These are phyloP conservation scores for Plotosus lineatus DNA, from an alignment of 2,113 vertebrate genomes.

Conservation along the genomic window DNA sequence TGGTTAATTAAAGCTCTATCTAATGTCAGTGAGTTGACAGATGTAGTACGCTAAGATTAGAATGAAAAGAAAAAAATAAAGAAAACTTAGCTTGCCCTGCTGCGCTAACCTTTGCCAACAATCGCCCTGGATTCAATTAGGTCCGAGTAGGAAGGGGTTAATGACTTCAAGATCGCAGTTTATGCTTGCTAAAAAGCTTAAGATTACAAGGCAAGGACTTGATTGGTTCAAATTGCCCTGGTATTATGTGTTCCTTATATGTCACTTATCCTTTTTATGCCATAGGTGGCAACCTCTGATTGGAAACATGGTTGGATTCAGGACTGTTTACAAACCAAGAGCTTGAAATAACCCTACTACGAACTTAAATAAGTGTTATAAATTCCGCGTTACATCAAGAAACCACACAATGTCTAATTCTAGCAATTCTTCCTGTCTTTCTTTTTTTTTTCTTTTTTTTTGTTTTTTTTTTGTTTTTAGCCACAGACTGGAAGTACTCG, in stretches of 20 bases:
- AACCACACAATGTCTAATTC: background rate
- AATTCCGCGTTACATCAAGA: background rate
- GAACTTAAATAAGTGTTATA: slow-evolving; percentile 10
- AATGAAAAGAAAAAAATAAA: too few species aligned
- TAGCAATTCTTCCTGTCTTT: background rate
- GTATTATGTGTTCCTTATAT: slow-evolving; percentile 54
- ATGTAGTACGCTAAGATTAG: slow-evolving; percentile 1
- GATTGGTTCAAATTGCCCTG: slow-evolving; percentile 56
- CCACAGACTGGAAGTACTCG: slow-evolving; percentile 91
- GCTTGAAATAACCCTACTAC: background rate
- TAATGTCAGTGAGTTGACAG: slow-evolving; percentile 38
- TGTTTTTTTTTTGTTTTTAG: slow-evolving; percentile 63
- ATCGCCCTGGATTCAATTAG: slow-evolving; percentile 59
- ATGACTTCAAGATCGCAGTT: slow-evolving; percentile 76
- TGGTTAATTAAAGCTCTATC: slow-evolving; percentile 45
- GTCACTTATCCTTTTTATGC: slow-evolving; percentile 56
- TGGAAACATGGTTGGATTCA: slow-evolving; percentile 38
- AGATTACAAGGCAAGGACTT: slow-evolving; percentile 58
- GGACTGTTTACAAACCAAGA: slow-evolving; percentile 19
- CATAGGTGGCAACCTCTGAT: slow-evolving; percentile 52
- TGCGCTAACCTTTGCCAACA: slow-evolving; percentile 8
- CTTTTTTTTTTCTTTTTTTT: background rate
- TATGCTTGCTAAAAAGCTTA: slow-evolving; percentile 59
- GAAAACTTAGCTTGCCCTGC: background rate
- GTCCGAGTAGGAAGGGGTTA: slow-evolving; percentile 63